Percentiles rank a stretch among this genome's conserved stretches.
phyloP scores from a whole-genome alignment of 92 coral and sea anemone genomes.

The Porites cylindrica region DNA sequence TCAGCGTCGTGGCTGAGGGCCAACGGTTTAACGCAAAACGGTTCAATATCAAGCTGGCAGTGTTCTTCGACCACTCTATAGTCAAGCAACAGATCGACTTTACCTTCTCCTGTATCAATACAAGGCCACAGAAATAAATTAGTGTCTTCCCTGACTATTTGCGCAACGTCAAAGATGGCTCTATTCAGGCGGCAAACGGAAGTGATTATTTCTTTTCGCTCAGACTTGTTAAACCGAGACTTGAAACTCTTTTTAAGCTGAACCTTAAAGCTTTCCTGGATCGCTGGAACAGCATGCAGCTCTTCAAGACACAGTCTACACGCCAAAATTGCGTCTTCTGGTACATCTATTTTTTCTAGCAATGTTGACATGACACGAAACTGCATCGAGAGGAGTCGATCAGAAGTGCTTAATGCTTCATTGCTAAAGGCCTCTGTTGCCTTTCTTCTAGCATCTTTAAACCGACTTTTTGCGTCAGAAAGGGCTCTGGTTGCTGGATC shows the following conservation, averaged over 20 bases:
- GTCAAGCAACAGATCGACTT: not conserved
- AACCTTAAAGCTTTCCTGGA: constrained; percentile 19
- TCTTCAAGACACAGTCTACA: constrained; percentile 43
- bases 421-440: constrained; percentile 23
- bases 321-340: not conserved
- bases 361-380: constrained; percentile 53
- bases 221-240: not conserved
- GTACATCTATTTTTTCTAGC: constrained; percentile 33
- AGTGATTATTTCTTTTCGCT: constrained; percentile 12
- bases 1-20: not conserved
- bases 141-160: not conserved
- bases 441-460: constrained; percentile 32
- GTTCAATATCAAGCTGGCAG: not conserved
- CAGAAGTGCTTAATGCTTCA: constrained; percentile 32
- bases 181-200: constrained; percentile 21
- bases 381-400: constrained; percentile 55
- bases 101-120: not conserved
- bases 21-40: not conserved
- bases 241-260: not conserved
- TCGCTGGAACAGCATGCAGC: constrained; percentile 41
- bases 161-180: constrained; percentile 1
- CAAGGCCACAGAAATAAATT: not conserved
- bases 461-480: constrained; percentile 28
- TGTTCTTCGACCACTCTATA: not conserved
- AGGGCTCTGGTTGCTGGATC: not conserved